Base-by-base conservation (phyloP, 2,113 vertebrate genomes). In the Pelecanus crispus region DNA sequence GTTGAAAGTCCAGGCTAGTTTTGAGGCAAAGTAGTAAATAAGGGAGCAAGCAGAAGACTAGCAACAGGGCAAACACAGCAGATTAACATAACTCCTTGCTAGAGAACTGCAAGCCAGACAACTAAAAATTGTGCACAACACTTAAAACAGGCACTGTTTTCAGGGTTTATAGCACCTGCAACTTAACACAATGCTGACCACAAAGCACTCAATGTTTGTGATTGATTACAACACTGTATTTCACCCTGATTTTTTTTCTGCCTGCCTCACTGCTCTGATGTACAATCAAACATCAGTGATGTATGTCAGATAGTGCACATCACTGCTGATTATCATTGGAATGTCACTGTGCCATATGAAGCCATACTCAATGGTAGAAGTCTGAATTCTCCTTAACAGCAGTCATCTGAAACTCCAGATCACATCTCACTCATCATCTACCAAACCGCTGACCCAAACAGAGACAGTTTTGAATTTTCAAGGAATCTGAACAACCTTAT, bases 281-380 rank as follows among this genome's bases (percentile, higher is more conserved):
- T 9, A 9, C 8, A 21, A 61, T 22, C 34, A 4, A 0, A 8
- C 45, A 29, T 4, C 53, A 42, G 38, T 1, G 1, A 4, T 1
- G 19, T 8, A 9, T 14, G 75, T 29, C 74, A 86, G 25, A 14
- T 1, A 5, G 4, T 2, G 12, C 65, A 44, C 1, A 2, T 31
- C 65, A 18, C 52, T 38, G 38, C 75, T 86, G 87, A 3, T 15
- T 61, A 49, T 38, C 90, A 61, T 1, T 47, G 7, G 21, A 8
- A 8, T 11, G 38, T 82, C 80, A 10, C 58, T 6, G 18, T 38
- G 40, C 40, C 81, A 31, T 0, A 2, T 29, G 47, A 82, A 66
- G 61, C 16, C n/a, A 29, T 6, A 18, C 36, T 32, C 21, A 10
- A 7, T 4, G 19, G 32, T 7, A 38, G 26, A 17, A 28, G 21